A percentile compares a stretch with the other conserved stretches of the same genome.
Evolutionary conservation across 2,113 vertebrate genomes (phyloP).

Genomic region (Varanus salvator): DNA sequence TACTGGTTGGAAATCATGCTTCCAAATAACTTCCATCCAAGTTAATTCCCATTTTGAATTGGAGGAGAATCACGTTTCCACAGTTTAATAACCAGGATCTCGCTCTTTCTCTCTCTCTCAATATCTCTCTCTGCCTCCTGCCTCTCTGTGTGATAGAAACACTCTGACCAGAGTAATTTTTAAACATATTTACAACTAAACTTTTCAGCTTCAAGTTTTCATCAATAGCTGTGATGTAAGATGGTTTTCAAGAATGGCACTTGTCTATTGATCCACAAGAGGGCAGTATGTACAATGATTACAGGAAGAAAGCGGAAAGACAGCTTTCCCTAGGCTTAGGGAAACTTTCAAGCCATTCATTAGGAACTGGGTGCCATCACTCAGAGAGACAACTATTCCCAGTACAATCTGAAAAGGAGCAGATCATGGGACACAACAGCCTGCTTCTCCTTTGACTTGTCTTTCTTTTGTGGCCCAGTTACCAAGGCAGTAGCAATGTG

Average conservation of each 20-base stretch:
- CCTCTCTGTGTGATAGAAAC: too few relatives aligned
- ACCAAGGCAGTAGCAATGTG: neutral
- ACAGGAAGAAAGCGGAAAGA: neutral
- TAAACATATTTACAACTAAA: too few relatives aligned
- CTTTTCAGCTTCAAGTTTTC: too few relatives aligned
- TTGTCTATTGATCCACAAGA: slow-evolving; percentile 18
- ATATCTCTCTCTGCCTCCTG: too few relatives aligned
- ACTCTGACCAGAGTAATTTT: too few relatives aligned
- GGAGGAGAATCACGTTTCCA: neutral
- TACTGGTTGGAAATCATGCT: neutral
- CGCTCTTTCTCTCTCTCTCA: too few relatives aligned
- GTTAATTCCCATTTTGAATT: neutral
- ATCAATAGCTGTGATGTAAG: too few relatives aligned
- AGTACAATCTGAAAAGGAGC: neutral
- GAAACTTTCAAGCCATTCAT: neutral
- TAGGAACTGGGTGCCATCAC: neutral
- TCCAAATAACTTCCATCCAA: neutral
- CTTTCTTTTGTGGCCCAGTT: too few relatives aligned
- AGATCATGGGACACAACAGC: neutral
- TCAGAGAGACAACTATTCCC: neutral
- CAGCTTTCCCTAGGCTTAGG: neutral
- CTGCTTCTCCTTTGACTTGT: neutral
- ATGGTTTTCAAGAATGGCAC: neutral
- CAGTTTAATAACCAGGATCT: neutral
- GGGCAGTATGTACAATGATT: slow-evolving; percentile 44